Conservation (phyloP, 2,113 vertebrate genomes). For the Myocastor coypus region DNA sequence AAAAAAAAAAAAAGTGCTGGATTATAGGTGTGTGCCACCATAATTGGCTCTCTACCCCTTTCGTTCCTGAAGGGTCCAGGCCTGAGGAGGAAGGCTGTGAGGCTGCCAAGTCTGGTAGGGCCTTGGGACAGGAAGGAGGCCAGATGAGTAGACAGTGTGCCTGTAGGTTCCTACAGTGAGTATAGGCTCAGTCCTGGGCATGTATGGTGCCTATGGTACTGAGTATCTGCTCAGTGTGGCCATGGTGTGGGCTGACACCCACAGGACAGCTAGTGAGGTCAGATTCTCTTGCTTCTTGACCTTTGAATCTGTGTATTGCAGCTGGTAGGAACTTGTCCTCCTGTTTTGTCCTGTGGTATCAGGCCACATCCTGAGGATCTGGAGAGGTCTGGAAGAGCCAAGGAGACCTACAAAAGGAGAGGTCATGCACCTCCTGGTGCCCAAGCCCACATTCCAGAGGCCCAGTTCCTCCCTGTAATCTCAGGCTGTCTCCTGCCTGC, state of each 20-base stretch:
- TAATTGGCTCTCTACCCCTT: background rate
- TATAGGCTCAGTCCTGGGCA: background rate
- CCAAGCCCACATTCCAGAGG: background rate
- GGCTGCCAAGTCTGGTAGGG: background rate
- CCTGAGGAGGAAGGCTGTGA: background rate
- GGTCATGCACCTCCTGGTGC: background rate
- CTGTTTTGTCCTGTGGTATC: background rate
- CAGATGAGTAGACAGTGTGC: background rate
- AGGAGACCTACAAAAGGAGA: background rate
- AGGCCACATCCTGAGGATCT: background rate
- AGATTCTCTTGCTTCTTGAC: background rate
- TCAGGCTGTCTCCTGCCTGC: background rate
- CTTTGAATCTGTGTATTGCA: background rate
- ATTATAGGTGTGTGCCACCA: background rate
- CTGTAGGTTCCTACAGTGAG: background rate
- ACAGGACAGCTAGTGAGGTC: background rate
- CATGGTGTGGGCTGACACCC: background rate
- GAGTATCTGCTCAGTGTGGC: background rate
- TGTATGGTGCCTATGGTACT: background rate
- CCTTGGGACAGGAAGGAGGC: background rate
- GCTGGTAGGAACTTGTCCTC: background rate
- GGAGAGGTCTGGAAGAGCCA: background rate
- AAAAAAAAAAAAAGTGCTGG: background rate
- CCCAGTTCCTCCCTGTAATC: background rate
- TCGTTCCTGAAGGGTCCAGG: background rate